Evolutionary conservation across 2,888 invertebrate genomes (phyloP), one percentile per base, ranked within the genome.

Genomic region (Helleia helle): DNA sequence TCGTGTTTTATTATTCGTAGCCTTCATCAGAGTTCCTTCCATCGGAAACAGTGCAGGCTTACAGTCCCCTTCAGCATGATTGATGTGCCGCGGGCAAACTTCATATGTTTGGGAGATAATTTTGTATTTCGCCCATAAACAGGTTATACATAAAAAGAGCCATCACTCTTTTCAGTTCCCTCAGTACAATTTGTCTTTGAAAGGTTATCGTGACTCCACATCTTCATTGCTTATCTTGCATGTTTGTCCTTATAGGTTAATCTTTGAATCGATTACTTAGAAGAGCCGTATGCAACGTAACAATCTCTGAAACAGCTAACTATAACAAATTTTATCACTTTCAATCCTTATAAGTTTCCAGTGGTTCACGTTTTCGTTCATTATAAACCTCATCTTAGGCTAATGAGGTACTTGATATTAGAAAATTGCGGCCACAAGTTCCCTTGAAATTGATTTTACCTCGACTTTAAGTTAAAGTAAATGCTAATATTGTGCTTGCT

Each of bases 51-150:
- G 67, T 65, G 65, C 73, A 67, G 71, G 76, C 72, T 74, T 76
- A 67, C 67, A 62, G 58, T 64, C 73, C 71, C 76, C 74, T 71
- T 69, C 66, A 66, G 63, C 64, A 71, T 83, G 84, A 84, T 83
- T 81, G 83, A 84, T 84, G 71, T 66, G 80, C 55, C 49, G 60
- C 62, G 61, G 55, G 65, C 67, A 77, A 83, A 83, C 83, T 83
- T 81, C 83, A 81, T 81, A 84, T 83, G 83, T 80, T 81, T 65
- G 69, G 64, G 52, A 80, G 81, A 83, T 83, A 79, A 83, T 84
- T 83, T 83, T 73, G 77, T 83, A 79, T 80, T 80, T 81, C 77
- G 76, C 70, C 75, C 72, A 70, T 80, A 77, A 81, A 79, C 76
- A 80, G 80, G 81, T 81, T 77, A 81, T 63, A 66, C 69, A 66